Evolutionary conservation across 2,888 invertebrate species (phyloP), one percentile per base, ranked within the genome.

Genomic region (Caenorhabditis wallacei): DNA sequence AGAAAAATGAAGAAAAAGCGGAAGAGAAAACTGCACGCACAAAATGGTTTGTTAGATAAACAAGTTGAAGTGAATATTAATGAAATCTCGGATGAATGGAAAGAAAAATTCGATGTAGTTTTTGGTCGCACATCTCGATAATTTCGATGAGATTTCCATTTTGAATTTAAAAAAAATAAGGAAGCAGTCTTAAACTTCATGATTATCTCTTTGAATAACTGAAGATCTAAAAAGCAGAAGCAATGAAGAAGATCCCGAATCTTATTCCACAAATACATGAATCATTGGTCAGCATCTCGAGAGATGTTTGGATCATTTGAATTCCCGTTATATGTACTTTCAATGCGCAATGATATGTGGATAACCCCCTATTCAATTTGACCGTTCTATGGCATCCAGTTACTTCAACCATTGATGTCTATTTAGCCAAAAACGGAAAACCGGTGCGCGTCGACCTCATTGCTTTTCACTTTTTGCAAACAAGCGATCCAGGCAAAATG

Each of bases 401-500:
- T 79, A 64, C 40, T 26, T 43, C 48, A 22, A 37, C 54, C 2
- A 18, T 3, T 30, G 18, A 10, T 63, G 43, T 54, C 64, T 66
- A 53, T 51, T 66, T 66, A 56, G 51, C 43, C 75, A 59, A 54
- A 64, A 64, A 64, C 70, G 69, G 57, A 64, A 61, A 79, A 70
- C 69, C 63, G 64, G 64, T 63, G 56, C 63, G 59, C 70, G 35
- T 30, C 79, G 69, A 79, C 70, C 70, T 46, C 69, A 64, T 79
- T 71, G 70, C 59, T 76, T 76, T 76, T 79, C 79, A 70, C 69
- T 79, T 79, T 79, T 70, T 70, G 46, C 70, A 78, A 78, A 70
- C 69, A 78, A 70, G 68, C 68, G 51, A 76, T 68, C 59, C 64
- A 66, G 35, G 66, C 59, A 30, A 61, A 63, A 68, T 63, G 63